A percentile compares a stretch with the other conserved stretches of the same genome.
Evolutionary conservation across 2,797 vertebrate genomes (phyloP).

Genomic region (Rhincodon typus): DNA sequence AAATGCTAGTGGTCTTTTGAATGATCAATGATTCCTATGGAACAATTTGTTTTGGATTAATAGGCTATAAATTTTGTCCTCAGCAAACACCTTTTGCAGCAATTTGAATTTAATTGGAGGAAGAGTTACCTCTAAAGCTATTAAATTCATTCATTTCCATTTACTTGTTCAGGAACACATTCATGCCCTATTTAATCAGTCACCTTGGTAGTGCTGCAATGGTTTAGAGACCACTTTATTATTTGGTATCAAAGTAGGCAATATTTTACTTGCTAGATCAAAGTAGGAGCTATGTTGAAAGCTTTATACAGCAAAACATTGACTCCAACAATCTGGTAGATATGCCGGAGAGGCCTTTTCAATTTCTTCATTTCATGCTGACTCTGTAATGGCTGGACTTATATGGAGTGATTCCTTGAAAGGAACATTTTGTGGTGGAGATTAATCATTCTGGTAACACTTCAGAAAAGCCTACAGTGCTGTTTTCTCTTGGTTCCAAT

Average conservation of each 20-base stretch:
- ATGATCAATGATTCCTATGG: background rate
- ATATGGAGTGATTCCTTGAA: background rate
- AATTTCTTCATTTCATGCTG: background rate
- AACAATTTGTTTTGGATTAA: background rate
- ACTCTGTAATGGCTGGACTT: background rate
- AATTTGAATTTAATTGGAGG: background rate
- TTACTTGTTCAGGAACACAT: background rate
- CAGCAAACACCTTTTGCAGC: background rate
- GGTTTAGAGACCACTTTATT: background rate
- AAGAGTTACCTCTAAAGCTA: background rate
- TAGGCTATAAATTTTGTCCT: background rate
- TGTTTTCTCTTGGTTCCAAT: background rate
- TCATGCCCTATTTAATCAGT: background rate
- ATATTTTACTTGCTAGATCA: background rate
- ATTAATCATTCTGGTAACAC: background rate
- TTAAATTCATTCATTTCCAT: background rate
- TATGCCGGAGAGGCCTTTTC: background rate
- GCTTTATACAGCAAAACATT: background rate
- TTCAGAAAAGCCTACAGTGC: background rate
- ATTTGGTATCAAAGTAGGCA: background rate
- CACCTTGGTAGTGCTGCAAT: background rate
- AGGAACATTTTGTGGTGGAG: background rate
- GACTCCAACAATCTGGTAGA: background rate
- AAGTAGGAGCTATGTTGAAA: background rate
- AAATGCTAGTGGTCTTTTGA: background rate